phyloP scores from a whole-genome alignment of 2,888 invertebrate species.

The Girardia tigrina region DNA sequence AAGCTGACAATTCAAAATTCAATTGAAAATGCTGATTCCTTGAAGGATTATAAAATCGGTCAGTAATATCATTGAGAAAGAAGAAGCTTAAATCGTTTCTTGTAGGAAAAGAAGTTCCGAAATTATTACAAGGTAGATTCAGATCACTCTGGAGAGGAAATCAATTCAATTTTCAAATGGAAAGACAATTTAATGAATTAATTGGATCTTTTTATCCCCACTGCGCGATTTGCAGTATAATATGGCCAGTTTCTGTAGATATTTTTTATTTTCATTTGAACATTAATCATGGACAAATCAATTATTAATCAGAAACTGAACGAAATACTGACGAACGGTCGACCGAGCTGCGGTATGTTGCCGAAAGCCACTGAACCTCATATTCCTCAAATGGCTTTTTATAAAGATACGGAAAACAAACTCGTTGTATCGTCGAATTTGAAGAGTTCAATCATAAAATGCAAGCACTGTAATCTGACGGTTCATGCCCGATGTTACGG shows the following conservation, averaged over 20 bases:
- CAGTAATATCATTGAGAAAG: neutral
- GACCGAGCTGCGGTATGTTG: neutral
- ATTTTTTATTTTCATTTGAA: neutral
- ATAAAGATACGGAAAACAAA: slow-evolving; percentile 28
- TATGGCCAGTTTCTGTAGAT: slow-evolving; percentile 27
- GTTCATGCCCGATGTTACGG: slow-evolving; percentile 34
- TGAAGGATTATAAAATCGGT: neutral
- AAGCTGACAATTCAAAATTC: neutral
- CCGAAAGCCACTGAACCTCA: slow-evolving; percentile 23
- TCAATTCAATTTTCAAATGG: slow-evolving; percentile 49
- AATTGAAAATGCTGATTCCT: neutral
- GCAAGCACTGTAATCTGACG: slow-evolving; percentile 3
- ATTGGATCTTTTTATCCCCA: slow-evolving; percentile 54
- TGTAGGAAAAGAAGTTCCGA: neutral
- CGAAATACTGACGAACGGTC: slow-evolving; percentile 15
- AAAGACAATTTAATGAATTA: slow-evolving; percentile 53
- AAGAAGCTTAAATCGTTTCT: too few species aligned
- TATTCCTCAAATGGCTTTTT: slow-evolving; percentile 28
- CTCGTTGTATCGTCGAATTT: neutral
- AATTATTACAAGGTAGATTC: slow-evolving; percentile 17
- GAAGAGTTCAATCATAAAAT: slow-evolving; percentile 21
- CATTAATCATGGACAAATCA: neutral
- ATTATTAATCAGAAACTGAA: neutral
- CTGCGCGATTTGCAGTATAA: slow-evolving; percentile 54
- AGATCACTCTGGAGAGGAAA: slow-evolving; percentile 50